Evolutionary conservation across 2,888 invertebrate species (phyloP), one percentile per base, ranked within the genome.

Genomic region (Ochropleura leucogaster): DNA sequence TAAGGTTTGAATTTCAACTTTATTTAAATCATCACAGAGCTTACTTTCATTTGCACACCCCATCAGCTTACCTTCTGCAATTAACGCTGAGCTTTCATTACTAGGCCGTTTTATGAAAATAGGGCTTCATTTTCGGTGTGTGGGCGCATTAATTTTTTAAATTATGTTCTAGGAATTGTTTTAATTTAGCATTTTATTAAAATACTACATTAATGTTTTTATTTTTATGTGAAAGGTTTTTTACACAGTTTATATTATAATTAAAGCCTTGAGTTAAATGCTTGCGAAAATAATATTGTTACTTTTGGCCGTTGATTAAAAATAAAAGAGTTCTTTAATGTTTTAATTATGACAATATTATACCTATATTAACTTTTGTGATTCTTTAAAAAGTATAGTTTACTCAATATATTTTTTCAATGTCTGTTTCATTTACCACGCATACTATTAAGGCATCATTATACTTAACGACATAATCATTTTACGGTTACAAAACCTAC

Each of bases 1-100:
- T 96, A 96, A 96, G 96, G 96, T 96, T 95, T 93, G 96, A 94
- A 93, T 93, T 91, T 93, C 40, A 91, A 92, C 93, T 94, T 94
- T 95, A 95, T 94, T 91, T 83, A 84, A 63, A 88, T 81, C 46
- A 0, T 0, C 0, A 49, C 86, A 91, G 83, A 80, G 82, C 73
- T 72, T 77, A 67, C 20, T 86, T 86, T 89, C 71, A 74, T 72
- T 60, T 40, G 63, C 57, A 62, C 68, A 63, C 40, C 66, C 68
- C 74, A 77, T 74, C 74, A 74, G 83, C 74, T 87, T 85, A 73
- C 69, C 75, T 70, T 68, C 77, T 84, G 82, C 90, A 89, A 89
- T 89, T 89, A 89, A 89, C 86, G 83, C 86, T 85, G 82, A 87
- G 89, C 88, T 88, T 89, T 89, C 89, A 89, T 89, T 89, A 89